Conservation (phyloP, 2,113 vertebrate species). For the Pygoscelis antarcticus region DNA sequence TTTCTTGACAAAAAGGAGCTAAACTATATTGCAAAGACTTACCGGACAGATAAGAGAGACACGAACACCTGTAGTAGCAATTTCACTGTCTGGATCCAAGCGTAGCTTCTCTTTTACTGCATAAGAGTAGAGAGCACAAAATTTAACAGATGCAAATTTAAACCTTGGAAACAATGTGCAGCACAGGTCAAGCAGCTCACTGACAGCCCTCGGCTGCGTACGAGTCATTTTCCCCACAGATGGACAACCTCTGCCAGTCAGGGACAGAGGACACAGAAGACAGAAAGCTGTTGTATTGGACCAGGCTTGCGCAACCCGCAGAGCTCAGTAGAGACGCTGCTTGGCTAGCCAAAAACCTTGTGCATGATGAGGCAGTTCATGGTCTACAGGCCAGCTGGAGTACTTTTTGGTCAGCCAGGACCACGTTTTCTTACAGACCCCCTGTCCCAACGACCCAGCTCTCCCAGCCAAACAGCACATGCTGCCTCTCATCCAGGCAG, state of each 20-base stretch:
- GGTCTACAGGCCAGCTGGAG: too few species aligned
- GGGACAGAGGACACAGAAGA: background rate
- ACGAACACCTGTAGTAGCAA: constrained; percentile 93
- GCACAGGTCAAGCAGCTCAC: background rate
- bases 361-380: background rate
- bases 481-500: background rate
- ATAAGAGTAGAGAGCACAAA: background rate
- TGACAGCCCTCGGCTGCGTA: rapidly evolving
- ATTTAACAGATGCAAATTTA: background rate
- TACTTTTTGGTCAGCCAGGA: background rate
- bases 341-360: background rate
- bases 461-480: background rate
- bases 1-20: rapidly evolving
- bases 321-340: background rate
- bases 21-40: constrained; percentile 36
- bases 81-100: constrained; percentile 96
- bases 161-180: rapidly evolving
- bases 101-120: constrained; percentile 96
- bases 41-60: constrained; percentile 98
- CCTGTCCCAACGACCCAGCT: background rate
- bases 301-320: background rate
- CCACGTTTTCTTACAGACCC: background rate
- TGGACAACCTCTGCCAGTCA: background rate
- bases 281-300: background rate
- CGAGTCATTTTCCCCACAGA: rapidly evolving